Evolutionary conservation across 2,797 vertebrate genomes (phyloP), one percentile per base, ranked within the genome.

Genomic region (Xerus rutilus): DNA sequence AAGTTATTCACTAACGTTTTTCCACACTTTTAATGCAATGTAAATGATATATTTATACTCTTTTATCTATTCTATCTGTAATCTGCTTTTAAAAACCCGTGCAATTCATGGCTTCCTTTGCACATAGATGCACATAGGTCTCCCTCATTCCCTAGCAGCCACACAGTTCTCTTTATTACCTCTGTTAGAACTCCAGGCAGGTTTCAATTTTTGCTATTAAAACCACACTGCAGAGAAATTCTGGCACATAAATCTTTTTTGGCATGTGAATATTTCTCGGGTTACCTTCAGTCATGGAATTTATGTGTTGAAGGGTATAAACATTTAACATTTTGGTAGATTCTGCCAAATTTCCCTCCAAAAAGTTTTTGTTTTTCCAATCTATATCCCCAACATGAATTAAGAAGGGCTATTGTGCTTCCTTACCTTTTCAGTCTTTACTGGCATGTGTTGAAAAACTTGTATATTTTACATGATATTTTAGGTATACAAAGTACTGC

Each of bases 81-180:
- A 79, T 12, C 65, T 49, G 65, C 86, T 88, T 94, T 96, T 90
- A 35, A 73, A 96, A 97, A 35, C 43, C 7, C 77, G 59, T 23
- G 1, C 3, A 64, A 64, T 1, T 49, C 73, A 20, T 17, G 39
- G n/a, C n/a, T 35, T 95, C 25, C 3, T 88, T 30, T 86, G 64
- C 52, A 57, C 32, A 25, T 4, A 23, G 54, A 64, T 7, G n/a
- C 73, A n/a, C 3, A 1, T 14, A 15, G 32, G 47, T 72, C 67
- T 86, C 49, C 35, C 14, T 72, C 15, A 13, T 57, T 81, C 25
- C 45, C 7, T 5, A 49, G 67, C 67, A 86, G 74, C 5, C 10
- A 7, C 21, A 3, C 7, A 1, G 5, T 11, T 91, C n/a, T 74
- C 83, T 47, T 78, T 52, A 17, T 57, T 39, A 54, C 23, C 45